Conservation (phyloP, 2,113 vertebrate genomes). For the Poicephalus meyeri region DNA sequence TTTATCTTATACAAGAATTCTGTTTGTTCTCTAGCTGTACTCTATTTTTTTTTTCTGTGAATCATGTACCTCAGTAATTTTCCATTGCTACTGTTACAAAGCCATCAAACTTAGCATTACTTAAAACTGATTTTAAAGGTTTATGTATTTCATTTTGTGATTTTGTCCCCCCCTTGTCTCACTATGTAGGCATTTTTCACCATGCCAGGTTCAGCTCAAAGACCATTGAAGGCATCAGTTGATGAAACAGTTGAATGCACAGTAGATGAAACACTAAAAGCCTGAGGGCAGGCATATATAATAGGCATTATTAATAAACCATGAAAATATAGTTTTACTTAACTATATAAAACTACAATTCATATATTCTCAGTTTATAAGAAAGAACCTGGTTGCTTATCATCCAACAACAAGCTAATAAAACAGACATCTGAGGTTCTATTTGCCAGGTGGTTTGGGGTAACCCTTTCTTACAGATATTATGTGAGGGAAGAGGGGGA, state of each 20-base stretch:
- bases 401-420: neutral
- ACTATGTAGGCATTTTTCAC: neutral
- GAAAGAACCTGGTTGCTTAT: neutral
- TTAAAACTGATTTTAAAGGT: too few relatives aligned
- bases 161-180: too few relatives aligned
- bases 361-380: neutral
- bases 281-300: neutral
- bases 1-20: too few relatives aligned
- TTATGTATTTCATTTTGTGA: too few relatives aligned
- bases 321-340: neutral
- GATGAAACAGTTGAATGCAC: neutral
- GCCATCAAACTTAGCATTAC: too few relatives aligned
- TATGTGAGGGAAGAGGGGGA: accelerated
- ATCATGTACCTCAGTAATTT: too few relatives aligned
- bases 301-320: neutral
- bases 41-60: too few relatives aligned
- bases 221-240: neutral
- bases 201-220: neutral
- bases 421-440: neutral
- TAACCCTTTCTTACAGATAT: neutral
- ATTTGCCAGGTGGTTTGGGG: neutral
- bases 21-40: too few relatives aligned
- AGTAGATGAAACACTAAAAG: neutral
- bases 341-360: neutral
- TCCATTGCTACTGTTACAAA: too few relatives aligned